phyloP scores from a whole-genome alignment of 2,888 invertebrate genomes.

The Papilio elwesi region DNA sequence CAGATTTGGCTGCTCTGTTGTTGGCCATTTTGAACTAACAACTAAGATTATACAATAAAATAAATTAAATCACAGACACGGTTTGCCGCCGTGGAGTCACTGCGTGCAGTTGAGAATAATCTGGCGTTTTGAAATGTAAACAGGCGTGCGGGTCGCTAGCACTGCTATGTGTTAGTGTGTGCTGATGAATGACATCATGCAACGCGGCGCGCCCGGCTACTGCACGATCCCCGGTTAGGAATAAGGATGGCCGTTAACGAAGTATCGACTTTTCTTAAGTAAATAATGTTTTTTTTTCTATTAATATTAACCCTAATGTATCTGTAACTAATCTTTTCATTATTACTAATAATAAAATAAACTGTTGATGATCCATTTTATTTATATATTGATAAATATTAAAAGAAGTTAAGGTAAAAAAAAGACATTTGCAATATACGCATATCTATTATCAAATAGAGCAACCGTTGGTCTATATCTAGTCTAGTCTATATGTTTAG shows the following conservation, averaged over 20 bases:
- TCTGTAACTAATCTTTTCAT: no score
- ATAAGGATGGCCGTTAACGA: slow-evolving; percentile 39
- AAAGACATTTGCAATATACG: no score
- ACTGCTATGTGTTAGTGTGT: slow-evolving; percentile 76
- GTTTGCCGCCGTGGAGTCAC: slow-evolving; percentile 71
- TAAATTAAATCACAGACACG: slow-evolving; percentile 78
- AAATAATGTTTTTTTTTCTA: neutral
- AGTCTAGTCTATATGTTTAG: no score
- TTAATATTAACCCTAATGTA: no score
- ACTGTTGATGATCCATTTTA: no score
- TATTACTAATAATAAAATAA: no score
- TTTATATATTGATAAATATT: no score
- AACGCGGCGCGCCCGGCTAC: slow-evolving; percentile 58
- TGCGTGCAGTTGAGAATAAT: slow-evolving; percentile 57
- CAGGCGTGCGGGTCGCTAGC: slow-evolving; percentile 64
- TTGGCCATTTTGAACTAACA: slow-evolving; percentile 86
- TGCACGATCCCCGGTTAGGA: slow-evolving; percentile 51
- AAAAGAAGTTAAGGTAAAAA: no score
- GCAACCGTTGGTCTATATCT: no score
- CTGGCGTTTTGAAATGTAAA: slow-evolving; percentile 67
- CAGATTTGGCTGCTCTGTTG: slow-evolving; percentile 94
- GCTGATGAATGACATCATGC: slow-evolving; percentile 81
- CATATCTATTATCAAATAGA: no score
- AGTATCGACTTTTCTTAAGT: slow-evolving; percentile 31
- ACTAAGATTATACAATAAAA: slow-evolving; percentile 62